Conservation (phyloP, 2,888 invertebrate species). For the Cyclophora albipunctata region DNA sequence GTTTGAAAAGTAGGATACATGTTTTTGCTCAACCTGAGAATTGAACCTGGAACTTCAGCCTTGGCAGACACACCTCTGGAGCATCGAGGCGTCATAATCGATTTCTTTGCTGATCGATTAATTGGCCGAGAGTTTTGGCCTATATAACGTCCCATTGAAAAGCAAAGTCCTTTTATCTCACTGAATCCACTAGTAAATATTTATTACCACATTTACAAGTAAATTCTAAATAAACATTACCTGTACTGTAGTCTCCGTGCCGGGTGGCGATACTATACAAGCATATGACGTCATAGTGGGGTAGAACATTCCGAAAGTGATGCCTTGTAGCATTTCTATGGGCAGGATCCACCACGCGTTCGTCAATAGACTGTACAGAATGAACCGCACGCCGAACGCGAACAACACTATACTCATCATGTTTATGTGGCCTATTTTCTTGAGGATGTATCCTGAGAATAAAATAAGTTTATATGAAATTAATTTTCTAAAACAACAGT, state of each 20-base stretch:
- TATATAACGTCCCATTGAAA: too few species aligned
- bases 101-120: too few species aligned
- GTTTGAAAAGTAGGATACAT: too few species aligned
- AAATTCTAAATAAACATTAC: conserved; percentile 39
- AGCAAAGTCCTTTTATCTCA: too few species aligned
- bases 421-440: conserved; percentile 86
- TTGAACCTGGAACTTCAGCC: too few species aligned
- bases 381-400: conserved; percentile 86
- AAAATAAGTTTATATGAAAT: background rate
- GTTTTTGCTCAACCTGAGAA: too few species aligned
- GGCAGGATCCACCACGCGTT: conserved; percentile 91
- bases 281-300: conserved; percentile 93
- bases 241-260: conserved; percentile 91
- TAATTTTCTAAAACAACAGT: background rate
- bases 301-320: conserved; percentile 92
- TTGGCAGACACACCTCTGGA: too few species aligned
- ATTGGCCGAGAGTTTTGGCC: too few species aligned
- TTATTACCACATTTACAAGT: too few species aligned
- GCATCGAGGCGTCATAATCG: too few species aligned
- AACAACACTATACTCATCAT: conserved; percentile 89
- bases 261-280: conserved; percentile 86
- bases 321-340: conserved; percentile 89
- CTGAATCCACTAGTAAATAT: too few species aligned
- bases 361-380: conserved; percentile 85
- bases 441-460: conserved; percentile 79